Base-by-base conservation (phyloP, 1,140 invertebrate species). In the Cecropterus lyciades region DNA sequence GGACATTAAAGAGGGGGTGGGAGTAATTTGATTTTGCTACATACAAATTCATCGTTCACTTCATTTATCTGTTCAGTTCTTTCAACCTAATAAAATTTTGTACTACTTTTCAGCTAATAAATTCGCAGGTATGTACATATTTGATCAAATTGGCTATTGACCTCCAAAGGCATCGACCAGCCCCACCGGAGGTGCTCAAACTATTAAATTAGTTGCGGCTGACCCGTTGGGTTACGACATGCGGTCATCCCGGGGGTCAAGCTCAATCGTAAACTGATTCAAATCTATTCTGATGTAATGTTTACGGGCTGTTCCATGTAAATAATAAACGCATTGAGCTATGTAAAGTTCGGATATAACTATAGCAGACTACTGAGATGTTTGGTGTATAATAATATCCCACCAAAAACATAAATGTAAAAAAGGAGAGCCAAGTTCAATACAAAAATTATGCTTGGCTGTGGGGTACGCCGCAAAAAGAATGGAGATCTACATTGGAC, bases 141-240 rank as follows among this genome's bases (percentile, higher is more conserved):
- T 37, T 37, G 10, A 37, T 1, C 33, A 37, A 37, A 37, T 37
- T 37, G 33, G 7, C 33, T 37, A 37, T 37, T 37, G 33, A 37
- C 33, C 33, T 37, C 33, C 33, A n/a, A 1, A 3, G 30, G 33
- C 33, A 37, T 11, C n/a, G 33, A 37, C 33, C 33, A 37, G 11
- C 33, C 33, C 10, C 33, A 37, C 0, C 33, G 33, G 30, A 33
- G 33, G 9, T 37, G 1, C 10, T 10, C 33, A n/a, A 37, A 37
- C 33, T 37, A 37, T 37, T 37, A 37, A 37, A 37, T 37, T 37
- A 37, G 33, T 37, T n/a, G 33, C 33, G 33, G 33, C 33, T 37
- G 33, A 37, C 33, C 33, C 10, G 33, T 1, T 7, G 10, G 33
- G 33, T 37, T 37, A 37, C 9, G 33, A n/a, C 6, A 33, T 37